Evolutionary conservation across 1,140 invertebrate genomes (phyloP).

Genomic region (Microplitis mediator): DNA sequence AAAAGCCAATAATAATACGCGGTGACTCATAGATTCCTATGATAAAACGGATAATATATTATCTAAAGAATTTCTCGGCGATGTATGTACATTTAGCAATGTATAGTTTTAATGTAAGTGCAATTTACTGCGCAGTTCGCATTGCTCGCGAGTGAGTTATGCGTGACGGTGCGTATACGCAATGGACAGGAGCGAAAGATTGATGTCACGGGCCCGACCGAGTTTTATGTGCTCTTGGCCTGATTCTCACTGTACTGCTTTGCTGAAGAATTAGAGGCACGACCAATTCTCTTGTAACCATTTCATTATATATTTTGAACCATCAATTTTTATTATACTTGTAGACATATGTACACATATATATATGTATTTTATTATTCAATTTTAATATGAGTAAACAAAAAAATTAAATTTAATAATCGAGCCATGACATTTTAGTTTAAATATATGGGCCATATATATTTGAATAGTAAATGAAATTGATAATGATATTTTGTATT

Average conservation of each 20-base stretch:
- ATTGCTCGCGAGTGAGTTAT: conserved; percentile 12
- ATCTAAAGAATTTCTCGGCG: not conserved
- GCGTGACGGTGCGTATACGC: conserved; percentile 21
- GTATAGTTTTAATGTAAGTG: not conserved
- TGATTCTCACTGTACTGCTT: conserved; percentile 23
- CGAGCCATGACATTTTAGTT: too few relatives aligned
- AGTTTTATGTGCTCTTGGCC: conserved; percentile 31
- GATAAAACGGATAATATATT: not conserved
- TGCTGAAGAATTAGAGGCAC: not conserved
- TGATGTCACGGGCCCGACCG: conserved; percentile 32
- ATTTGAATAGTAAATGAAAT: too few relatives aligned
- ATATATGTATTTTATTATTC: too few relatives aligned
- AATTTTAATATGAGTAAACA: too few relatives aligned
- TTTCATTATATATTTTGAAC: too few relatives aligned
- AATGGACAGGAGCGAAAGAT: conserved; percentile 32
- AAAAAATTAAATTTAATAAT: too few relatives aligned
- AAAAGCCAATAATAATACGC: not conserved
- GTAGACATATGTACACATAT: too few relatives aligned
- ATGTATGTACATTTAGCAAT: not conserved
- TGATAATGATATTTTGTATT: too few relatives aligned
- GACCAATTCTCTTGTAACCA: too few relatives aligned
- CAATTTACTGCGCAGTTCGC: conserved; percentile 15
- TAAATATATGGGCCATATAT: too few relatives aligned
- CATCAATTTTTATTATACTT: too few relatives aligned
- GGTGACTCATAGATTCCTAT: not conserved